Percentiles rank a stretch among this genome's conserved stretches.
phyloP scores from a whole-genome alignment of 2,113 vertebrate species.

The Charadrius vociferus region DNA sequence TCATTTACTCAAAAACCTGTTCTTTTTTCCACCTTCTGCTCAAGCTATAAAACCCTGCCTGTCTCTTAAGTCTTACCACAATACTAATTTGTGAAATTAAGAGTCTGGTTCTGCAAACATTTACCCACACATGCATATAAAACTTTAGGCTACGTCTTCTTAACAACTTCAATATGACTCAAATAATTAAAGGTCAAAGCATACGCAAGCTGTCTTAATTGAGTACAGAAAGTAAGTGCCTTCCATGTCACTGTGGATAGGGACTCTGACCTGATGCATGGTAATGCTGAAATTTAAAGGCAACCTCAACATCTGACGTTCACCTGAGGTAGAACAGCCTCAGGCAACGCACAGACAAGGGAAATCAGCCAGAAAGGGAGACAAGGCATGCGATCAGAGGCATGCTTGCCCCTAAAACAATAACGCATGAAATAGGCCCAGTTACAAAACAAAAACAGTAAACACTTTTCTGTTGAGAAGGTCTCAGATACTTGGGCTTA shows the following conservation, averaged over 20 bases:
- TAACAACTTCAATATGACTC: not conserved
- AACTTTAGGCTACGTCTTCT: not conserved
- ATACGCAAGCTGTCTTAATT: not conserved
- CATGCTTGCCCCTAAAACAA: not conserved
- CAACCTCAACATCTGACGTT: not conserved
- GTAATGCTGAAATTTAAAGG: not conserved
- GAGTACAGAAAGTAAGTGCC: not conserved
- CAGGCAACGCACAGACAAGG: not conserved
- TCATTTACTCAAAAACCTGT: not conserved
- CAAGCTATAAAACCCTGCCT: not conserved
- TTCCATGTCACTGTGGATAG: not conserved
- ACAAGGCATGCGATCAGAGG: not conserved
- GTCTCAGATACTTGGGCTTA: not conserved
- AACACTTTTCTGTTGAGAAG: not conserved
- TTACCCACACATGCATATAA: not conserved
- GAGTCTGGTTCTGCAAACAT: not conserved
- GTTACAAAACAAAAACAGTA: not conserved
- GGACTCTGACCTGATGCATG: not conserved
- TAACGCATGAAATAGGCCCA: not conserved
- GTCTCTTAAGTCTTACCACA: not conserved
- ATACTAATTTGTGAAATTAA: not conserved
- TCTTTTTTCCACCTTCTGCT: not conserved
- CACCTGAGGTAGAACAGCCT: not conserved
- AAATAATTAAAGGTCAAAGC: constrained; percentile 21
- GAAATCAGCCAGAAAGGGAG: not conserved